Evolutionary conservation across 2,888 invertebrate genomes (phyloP), one percentile per base, ranked within the genome.

Genomic region (Coelopa pilipes): DNA sequence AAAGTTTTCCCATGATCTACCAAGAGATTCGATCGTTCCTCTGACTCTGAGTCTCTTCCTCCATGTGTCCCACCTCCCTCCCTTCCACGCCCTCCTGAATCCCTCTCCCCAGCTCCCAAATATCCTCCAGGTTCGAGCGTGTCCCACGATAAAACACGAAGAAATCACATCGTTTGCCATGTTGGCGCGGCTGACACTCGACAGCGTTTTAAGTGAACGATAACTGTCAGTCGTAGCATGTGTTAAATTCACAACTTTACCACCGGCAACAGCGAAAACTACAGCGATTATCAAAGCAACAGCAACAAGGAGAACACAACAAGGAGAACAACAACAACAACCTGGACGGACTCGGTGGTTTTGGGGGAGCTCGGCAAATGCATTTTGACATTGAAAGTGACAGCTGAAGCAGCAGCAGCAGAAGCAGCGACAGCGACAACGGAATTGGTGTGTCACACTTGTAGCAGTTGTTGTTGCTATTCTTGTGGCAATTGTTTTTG

Each of bases 331-430:
- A 66, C 50, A 66, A 53, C 13, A 66, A 19, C 21, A 66, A 66
- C 19, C 49, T 66, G 34, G 17, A 66, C 34, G 66, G 24, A 66
- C 21, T 21, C 60, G 34, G 19, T 7, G 13, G 24, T 24, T 21
- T 62, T 49, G 47, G 67, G 53, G 50, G 68, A 59, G 63, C 59
- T 46, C 13, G n/a, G 60, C 19, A 68, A 73, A 73, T 73, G 73
- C 67, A 62, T 67, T 73, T 60, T 68, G 73, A 73, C 73, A 67
- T 62, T 73, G 73, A 68, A 73, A 73, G 72, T 57, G 73, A 73
- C 50, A 73, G 73, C 60, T 53, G 49, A 1, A 15, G 66, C 17
- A 17, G 55, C 17, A 53, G 53, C 57, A 17, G 50, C 21, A 1
- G 50, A 5, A 62, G 34, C 65, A 65, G 67, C 50, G 50, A 34